Evolutionary conservation across 2,113 vertebrate species (phyloP).

Genomic region (Passerina amoena): DNA sequence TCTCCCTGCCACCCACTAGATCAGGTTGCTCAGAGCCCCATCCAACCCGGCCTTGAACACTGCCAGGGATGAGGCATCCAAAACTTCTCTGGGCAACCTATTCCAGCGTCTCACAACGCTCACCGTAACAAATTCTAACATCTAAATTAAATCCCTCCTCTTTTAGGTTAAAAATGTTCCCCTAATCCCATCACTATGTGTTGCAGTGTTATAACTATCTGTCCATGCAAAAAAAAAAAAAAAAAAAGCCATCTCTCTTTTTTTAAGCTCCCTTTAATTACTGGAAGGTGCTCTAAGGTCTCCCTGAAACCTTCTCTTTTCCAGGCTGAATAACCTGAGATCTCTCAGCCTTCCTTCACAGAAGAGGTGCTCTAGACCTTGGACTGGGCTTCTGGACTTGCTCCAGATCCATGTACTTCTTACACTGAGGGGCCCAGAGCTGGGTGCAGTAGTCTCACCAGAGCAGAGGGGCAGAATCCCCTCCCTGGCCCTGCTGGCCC

Average conservation of each 20-base stretch:
- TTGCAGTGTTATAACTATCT: too few species aligned
- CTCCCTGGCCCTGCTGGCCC: background rate
- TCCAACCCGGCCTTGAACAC: background rate
- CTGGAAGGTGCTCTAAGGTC: background rate
- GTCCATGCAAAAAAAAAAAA: background rate
- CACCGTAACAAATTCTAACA: background rate
- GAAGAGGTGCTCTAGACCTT: background rate
- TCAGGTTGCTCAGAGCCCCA: background rate
- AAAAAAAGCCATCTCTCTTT: background rate
- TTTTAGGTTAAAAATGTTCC: background rate
- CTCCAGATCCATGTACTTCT: too few species aligned
- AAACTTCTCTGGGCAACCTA: background rate
- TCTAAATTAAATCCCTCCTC: background rate
- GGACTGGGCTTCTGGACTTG: background rate
- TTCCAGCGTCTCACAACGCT: fast-evolving
- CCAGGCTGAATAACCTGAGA: background rate
- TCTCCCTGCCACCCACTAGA: background rate
- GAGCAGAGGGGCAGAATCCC: background rate
- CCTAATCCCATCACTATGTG: background rate
- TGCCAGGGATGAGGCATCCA: background rate
- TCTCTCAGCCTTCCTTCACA: background rate
- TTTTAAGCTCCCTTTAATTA: background rate
- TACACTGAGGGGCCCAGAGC: background rate
- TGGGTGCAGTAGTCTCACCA: background rate
- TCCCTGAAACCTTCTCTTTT: background rate